Evolutionary conservation across 2,797 vertebrate species (phyloP).

Genomic region (Sebastes steindachneri): DNA sequence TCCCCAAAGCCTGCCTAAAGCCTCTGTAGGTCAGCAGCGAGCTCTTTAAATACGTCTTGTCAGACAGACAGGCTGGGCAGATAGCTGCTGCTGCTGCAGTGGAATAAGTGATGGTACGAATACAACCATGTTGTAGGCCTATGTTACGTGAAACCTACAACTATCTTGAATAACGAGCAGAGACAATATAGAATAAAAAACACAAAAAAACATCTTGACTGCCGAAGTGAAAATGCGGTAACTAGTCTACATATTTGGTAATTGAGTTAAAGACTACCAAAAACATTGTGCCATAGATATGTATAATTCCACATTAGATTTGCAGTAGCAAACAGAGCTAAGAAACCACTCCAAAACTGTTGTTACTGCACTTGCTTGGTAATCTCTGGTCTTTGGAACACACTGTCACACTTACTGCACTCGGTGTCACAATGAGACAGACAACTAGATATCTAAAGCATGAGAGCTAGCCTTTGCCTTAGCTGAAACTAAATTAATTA

Average conservation of each 20-base stretch:
- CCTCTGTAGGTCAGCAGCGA: constrained; percentile 64
- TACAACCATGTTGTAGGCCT: background rate
- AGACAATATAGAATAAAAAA: background rate
- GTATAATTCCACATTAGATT: background rate
- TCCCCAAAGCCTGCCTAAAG: constrained; percentile 74
- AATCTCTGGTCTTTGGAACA: background rate
- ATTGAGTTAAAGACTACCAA: no score
- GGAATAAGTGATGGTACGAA: constrained; percentile 36
- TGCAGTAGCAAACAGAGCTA: background rate
- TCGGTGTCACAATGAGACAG: background rate
- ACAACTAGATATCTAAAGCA: background rate
- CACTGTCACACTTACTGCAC: background rate
- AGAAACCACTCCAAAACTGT: background rate
- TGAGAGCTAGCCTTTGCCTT: background rate
- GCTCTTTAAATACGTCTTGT: constrained; percentile 71
- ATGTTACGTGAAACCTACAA: background rate
- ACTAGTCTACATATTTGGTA: no score
- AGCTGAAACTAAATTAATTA: background rate
- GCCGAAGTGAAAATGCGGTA: no score
- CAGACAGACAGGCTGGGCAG: constrained; percentile 46
- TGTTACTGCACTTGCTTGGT: background rate
- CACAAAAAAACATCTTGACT: background rate
- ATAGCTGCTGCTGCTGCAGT: constrained; percentile 33
- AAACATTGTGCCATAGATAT: background rate
- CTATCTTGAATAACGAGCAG: background rate